Evolutionary conservation across 2,888 invertebrate genomes (phyloP), one percentile per base, ranked within the genome.

Genomic region (Aplocera efformata): DNA sequence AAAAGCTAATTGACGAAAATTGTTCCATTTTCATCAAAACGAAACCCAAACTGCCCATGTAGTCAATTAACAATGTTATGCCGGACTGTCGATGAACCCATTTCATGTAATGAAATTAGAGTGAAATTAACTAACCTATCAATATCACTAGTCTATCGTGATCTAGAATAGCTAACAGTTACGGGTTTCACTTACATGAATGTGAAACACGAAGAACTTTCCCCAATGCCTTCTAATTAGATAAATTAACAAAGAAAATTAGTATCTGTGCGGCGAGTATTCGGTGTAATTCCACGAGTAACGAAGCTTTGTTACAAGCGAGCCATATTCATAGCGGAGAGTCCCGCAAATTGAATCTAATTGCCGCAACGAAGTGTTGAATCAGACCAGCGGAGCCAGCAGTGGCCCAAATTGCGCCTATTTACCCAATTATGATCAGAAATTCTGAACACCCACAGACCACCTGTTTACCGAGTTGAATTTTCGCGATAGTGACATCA

Each of bases 321-420:
- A 52, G 58, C 67, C 71, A 78, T 77, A 72, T 76, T 74, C 75
- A 75, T 79, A 77, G 71, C 63, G 50, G 70, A 64, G 67, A 66
- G 63, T 65, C 58, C 67, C 73, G 71, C 78, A 83, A 86, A 86
- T 86, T 84, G 83, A 78, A 77, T 78, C 84, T 86, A 85, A 86
- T 86, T 86, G 86, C 82, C 76, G 68, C 80, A 84, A 84, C 77
- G 77, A 84, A 84, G 85, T 81, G 85, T 82, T 81, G 86, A 85
- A 84, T 84, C 81, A 83, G 84, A 69, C 82, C 69, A 72, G 56
- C 67, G 64, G 61, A 58, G 53, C 60, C 57, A 55, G 59, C 68
- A 62, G 63, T 73, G 82, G 73, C 80, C 85, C 80, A 75, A 84
- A 86, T 85, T 81, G 75, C 63, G 59, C 74, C 78, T 78, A 84